A percentile compares a stretch with the other conserved stretches of the same genome.
These are phyloP conservation scores for Hippocampus zosterae DNA, from an alignment of 2,113 vertebrate species.

Conservation along the genomic window DNA sequence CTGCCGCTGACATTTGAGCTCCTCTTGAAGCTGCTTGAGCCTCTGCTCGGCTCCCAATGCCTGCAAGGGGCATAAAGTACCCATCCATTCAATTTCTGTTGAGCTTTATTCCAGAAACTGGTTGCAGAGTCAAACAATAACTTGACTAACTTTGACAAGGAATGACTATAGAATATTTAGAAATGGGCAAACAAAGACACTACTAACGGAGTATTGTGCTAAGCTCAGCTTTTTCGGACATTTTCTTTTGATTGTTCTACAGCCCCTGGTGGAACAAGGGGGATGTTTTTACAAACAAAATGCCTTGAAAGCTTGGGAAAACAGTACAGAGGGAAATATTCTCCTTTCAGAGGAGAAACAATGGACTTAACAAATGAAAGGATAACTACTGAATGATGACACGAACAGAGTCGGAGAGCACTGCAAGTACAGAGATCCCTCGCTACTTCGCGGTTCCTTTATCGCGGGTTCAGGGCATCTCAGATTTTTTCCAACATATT, in stretches of 20 bases:
- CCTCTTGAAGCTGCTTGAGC: slow-evolving; percentile 74
- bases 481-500: too few relatives aligned
- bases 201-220: background rate
- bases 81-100: background rate
- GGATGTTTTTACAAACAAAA: background rate
- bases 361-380: background rate
- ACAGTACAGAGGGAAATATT: slow-evolving; percentile 8
- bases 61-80: slow-evolving; percentile 42
- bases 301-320: background rate
- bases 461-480: too few relatives aligned
- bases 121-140: background rate
- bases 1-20: slow-evolving; percentile 74
- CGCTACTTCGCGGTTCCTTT: too few relatives aligned
- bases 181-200: background rate
- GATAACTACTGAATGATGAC: background rate
- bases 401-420: background rate
- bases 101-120: too few relatives aligned
- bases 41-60: slow-evolving; percentile 61
- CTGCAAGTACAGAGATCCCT: background rate
- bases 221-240: background rate
- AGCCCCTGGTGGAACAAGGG: background rate
- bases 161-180: background rate
- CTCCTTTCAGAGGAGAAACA: background rate
- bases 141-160: background rate
- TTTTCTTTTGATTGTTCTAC: slow-evolving; percentile 1